Percentiles rank a stretch among this genome's conserved stretches.
These are phyloP conservation scores for Euproctis similis DNA, from an alignment of 2,888 invertebrate species.

Conservation along the genomic window DNA sequence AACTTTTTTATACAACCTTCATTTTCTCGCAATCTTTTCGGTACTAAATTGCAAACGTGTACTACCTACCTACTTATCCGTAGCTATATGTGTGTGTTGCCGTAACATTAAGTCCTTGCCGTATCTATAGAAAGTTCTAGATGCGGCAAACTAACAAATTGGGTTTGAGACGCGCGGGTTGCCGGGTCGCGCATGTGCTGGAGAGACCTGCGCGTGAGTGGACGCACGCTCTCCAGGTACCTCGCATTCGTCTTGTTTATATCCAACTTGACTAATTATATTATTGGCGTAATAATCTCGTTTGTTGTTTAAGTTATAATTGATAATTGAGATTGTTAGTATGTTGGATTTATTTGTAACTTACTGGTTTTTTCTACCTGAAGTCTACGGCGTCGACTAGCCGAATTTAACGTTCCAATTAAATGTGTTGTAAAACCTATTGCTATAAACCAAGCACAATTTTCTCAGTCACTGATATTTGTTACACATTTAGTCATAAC, in stretches of 20 bases:
- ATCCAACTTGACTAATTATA: slow-evolving; percentile 30
- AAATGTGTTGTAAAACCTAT: no score
- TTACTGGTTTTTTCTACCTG: no score
- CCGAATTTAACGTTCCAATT: no score
- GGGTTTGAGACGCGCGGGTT: slow-evolving; percentile 38
- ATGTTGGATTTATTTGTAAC: no score
- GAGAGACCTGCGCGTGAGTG: slow-evolving; percentile 38
- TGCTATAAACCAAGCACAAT: no score
- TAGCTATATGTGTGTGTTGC: slow-evolving; percentile 2
- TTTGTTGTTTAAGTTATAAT: slow-evolving; percentile 6
- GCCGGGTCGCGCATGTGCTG: slow-evolving; percentile 45
- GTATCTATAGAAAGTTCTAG: slow-evolving; percentile 40
- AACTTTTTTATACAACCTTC: background rate
- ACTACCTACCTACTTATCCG: background rate
- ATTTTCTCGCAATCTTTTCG: slow-evolving; percentile 4
- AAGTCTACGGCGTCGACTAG: no score
- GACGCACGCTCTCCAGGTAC: slow-evolving; percentile 36
- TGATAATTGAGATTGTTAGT: no score
- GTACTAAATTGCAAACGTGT: slow-evolving; percentile 14
- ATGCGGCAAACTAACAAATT: slow-evolving; percentile 47
- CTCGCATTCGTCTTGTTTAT: slow-evolving; percentile 28
- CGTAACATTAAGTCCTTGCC: slow-evolving; percentile 14
- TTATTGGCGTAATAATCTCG: slow-evolving; percentile 19
- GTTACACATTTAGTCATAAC: no score
- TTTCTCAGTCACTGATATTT: no score